Percentiles rank a stretch among this genome's conserved stretches.
Conservation (phyloP, 2,113 vertebrate species). For the Prochilodus magdalenae region DNA sequence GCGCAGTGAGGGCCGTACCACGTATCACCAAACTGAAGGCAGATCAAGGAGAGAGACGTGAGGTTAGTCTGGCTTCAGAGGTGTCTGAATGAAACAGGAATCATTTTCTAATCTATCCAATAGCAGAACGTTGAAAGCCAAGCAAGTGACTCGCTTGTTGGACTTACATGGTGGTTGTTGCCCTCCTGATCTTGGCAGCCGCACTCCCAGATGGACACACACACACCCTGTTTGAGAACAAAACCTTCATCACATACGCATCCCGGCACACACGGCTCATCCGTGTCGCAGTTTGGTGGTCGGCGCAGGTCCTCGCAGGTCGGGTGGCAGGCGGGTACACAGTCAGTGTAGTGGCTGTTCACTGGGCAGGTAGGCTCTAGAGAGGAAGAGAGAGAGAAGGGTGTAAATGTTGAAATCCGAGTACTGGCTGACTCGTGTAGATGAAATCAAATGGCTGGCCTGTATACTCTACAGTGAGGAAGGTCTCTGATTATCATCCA, state of each 20-base stretch:
- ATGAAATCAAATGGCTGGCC: no score
- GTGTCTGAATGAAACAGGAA: no score
- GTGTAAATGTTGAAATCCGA: background rate
- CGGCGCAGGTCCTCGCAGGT: constrained; percentile 80
- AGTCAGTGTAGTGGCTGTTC: constrained; percentile 78
- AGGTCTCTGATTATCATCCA: no score
- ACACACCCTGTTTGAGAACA: constrained; percentile 71
- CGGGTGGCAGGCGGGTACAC: constrained; percentile 77
- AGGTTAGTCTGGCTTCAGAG: background rate
- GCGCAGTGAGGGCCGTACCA: constrained; percentile 78
- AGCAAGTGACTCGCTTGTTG: no score
- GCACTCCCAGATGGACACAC: constrained; percentile 80
- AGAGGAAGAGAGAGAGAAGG: background rate
- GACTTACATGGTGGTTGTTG: constrained; percentile 75
- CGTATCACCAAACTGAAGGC: constrained; percentile 76
- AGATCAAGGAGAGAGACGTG: background rate
- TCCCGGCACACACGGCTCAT: constrained; percentile 72
- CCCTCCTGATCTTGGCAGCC: constrained; percentile 81
- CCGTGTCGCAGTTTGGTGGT: constrained; percentile 71
- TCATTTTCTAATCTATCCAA: no score
- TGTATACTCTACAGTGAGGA: no score
- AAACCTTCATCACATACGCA: constrained; percentile 82
- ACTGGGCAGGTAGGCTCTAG: constrained; percentile 75
- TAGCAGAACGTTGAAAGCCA: no score
- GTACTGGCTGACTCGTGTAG: no score